phyloP scores from a whole-genome alignment of 1,140 invertebrate genomes.

The Drosophila prosaltans region DNA sequence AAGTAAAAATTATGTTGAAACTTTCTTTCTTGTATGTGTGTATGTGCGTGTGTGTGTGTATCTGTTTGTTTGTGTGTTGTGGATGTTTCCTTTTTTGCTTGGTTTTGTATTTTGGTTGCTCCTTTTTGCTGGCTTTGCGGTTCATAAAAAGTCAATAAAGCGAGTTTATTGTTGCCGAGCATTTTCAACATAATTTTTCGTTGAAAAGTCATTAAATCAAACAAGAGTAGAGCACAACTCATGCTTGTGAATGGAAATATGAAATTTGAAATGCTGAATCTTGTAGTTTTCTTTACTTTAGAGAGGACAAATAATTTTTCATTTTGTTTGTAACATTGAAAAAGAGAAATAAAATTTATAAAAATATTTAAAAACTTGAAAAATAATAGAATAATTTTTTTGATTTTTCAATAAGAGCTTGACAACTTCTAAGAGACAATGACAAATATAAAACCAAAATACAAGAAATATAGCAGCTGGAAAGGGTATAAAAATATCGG shows the following conservation, averaged over 20 bases:
- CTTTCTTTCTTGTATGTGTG: slow-evolving; percentile 30
- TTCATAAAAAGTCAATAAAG: slow-evolving; percentile 80
- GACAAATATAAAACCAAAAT: no score
- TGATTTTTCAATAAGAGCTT: no score
- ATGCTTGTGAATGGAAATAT: background rate
- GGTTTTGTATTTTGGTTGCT: slow-evolving; percentile 53
- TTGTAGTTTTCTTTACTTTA: slow-evolving; percentile 5
- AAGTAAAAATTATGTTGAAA: slow-evolving; percentile 79
- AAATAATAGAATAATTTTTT: no score
- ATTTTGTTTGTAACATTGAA: background rate
- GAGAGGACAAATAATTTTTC: background rate
- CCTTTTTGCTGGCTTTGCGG: slow-evolving; percentile 53
- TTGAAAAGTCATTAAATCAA: slow-evolving; percentile 76
- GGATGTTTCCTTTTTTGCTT: slow-evolving; percentile 24
- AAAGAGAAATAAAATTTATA: background rate
- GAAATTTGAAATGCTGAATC: slow-evolving; percentile 10
- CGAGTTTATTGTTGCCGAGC: slow-evolving; percentile 62
- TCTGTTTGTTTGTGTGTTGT: slow-evolving; percentile 16
- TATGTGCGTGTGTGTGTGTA: slow-evolving; percentile 8
- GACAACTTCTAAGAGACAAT: no score
- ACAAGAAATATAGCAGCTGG: no score
- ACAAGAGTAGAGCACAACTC: slow-evolving; percentile 8
- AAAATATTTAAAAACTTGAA: no score
- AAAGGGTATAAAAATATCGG: no score
- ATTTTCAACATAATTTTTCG: slow-evolving; percentile 69